Percentiles rank a stretch among this genome's conserved stretches.
These are phyloP conservation scores for Cardiocondyla obscurior DNA, from an alignment of 1,140 invertebrate genomes.

Conservation along the genomic window DNA sequence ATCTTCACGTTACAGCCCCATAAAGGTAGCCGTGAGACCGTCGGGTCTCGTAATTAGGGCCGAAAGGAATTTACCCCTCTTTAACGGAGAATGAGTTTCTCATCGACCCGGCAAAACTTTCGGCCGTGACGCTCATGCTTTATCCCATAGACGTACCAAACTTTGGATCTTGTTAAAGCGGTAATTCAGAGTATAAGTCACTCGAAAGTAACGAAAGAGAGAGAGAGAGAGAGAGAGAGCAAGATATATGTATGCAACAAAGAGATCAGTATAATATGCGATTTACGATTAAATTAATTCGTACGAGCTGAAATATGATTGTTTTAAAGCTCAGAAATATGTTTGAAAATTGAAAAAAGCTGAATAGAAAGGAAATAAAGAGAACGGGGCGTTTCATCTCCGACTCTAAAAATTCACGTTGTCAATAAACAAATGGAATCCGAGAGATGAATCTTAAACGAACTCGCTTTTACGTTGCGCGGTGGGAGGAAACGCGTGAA, in stretches of 20 bases:
- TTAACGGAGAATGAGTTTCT: slow-evolving; percentile 40
- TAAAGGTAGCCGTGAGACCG: slow-evolving; percentile 14
- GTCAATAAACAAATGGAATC: not conserved
- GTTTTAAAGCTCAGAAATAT: not conserved
- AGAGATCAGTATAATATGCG: not conserved
- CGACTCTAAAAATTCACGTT: not conserved
- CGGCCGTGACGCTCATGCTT: slow-evolving; percentile 30
- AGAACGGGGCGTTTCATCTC: not conserved
- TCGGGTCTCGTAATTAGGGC: slow-evolving; percentile 50
- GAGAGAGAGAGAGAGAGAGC: not conserved
- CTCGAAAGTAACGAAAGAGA: slow-evolving; percentile 13
- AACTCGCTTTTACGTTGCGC: not conserved
- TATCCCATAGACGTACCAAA: slow-evolving; percentile 10
- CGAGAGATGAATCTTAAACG: not conserved
- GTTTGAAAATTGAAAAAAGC: not conserved
- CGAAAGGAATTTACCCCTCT: slow-evolving; percentile 56
- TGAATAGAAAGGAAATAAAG: not conserved
- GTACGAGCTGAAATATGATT: not conserved
- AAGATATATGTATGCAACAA: not conserved
- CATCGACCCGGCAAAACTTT: slow-evolving; percentile 60
- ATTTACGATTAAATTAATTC: slow-evolving; percentile 8
- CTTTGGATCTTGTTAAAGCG: slow-evolving; percentile 36
- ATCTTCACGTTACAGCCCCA: slow-evolving; percentile 58
- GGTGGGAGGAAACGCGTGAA: not conserved
- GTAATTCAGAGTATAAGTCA: slow-evolving; percentile 42